These are phyloP conservation scores for Ennomos fuscantarius DNA, from an alignment of 2,888 invertebrate species.

Conservation along the genomic window DNA sequence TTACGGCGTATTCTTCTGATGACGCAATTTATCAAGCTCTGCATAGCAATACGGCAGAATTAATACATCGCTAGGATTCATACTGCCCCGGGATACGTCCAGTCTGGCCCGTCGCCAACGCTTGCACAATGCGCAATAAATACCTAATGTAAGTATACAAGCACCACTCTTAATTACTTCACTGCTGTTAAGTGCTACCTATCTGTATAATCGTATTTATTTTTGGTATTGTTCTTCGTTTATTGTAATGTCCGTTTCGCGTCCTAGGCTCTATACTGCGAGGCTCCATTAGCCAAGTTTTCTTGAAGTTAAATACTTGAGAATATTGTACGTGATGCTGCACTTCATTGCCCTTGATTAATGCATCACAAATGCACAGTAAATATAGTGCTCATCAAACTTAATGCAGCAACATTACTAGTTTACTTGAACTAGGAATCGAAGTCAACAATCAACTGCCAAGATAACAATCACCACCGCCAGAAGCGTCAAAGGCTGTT, in stretches of 20 bases:
- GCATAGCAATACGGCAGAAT: slow-evolving; percentile 66
- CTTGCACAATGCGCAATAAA: slow-evolving; percentile 78
- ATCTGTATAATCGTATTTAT: slow-evolving; percentile 30
- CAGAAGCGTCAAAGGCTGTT: too few relatives aligned
- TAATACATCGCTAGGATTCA: slow-evolving; percentile 73
- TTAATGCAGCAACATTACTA: too few relatives aligned
- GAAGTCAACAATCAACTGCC: too few relatives aligned
- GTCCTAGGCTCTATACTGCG: too few relatives aligned
- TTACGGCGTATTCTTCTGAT: slow-evolving; percentile 30
- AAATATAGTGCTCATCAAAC: too few relatives aligned
- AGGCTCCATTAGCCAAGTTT: too few relatives aligned
- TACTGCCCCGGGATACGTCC: slow-evolving; percentile 67
- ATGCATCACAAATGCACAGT: too few relatives aligned
- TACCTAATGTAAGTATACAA: slow-evolving; percentile 62
- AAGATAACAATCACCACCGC: too few relatives aligned
- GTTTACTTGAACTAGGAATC: too few relatives aligned
- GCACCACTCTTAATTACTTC: slow-evolving; percentile 78
- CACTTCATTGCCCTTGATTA: too few relatives aligned
- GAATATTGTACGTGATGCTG: too few relatives aligned
- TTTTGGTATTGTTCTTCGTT: neutral
- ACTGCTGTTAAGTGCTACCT: slow-evolving; percentile 62
- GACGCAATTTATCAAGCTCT: slow-evolving; percentile 57
- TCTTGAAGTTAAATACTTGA: too few relatives aligned
- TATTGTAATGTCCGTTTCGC: neutral
- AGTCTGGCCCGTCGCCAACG: slow-evolving; percentile 71